Base-by-base conservation (phyloP, 2,888 invertebrate genomes). In the Nezara viridula region DNA sequence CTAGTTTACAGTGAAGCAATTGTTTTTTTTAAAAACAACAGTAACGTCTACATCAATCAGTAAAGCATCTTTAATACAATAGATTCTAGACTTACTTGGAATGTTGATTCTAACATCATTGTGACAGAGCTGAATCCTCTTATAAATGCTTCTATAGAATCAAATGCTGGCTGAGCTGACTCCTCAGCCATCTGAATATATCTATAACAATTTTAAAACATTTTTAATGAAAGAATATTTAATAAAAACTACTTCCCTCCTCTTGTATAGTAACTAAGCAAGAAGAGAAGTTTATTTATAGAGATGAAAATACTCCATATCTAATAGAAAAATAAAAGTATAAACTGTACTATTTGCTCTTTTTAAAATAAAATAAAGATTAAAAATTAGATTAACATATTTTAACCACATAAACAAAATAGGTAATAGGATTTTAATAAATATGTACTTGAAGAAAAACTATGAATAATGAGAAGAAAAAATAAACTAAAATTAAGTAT, bases 21-120 rank as follows among this genome's bases (percentile, higher is more conserved):
- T n/a, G n/a, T n/a, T n/a, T n/a, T 44, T 7, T 44, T 44, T 7
- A 44, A 44, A 44, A 44, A 7, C 44, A 44, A 7, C 10, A 44
- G 10, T 44, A 44, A 44, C 10, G 60, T 60, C n/a, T n/a, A 60
- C 14, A 27, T 73, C 32, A 73, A 37, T 21, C 37, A 37, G 37
- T 37, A 21, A 73, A 55, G 6, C 52, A 55, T 55, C 0, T 55
- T 0, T 60, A 27, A 14, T 7, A 60, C 27, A 7, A 60, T 60
- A 27, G 27, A 77, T 40, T 40, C 21, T 77, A 32, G 21, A 19
- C 49, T 89, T 77, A 90, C 90, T 85, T 91, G 90, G 52, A 89
- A 98, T 85, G 99, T 98, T 40, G 98, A 98, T 92, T 99, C 99
- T 89, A 99, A 93, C 98, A 99, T 98, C 95, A 98, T 97, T 5